Base-by-base conservation (phyloP, 1,140 invertebrate species). In the Thaumatotibia leucotreta region DNA sequence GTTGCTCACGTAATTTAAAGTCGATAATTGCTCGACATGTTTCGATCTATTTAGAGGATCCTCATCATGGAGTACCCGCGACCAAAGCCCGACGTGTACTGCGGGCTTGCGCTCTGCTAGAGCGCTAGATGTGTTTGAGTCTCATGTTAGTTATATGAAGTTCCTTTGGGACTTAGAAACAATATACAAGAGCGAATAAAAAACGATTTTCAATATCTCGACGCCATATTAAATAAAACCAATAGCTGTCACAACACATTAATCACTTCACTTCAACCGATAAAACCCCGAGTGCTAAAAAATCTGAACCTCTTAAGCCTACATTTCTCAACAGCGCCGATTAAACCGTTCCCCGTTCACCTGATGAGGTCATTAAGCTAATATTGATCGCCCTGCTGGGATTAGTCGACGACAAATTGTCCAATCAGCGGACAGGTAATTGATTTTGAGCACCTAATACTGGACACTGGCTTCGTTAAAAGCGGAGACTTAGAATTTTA, bases 381-480 rank as follows among this genome's bases (percentile, higher is more conserved):
- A 82, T 83, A 85, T 87, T 78, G 83, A 81, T 80, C 80, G 70
- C 22, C 50, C 64, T 63, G 20, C 39, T 3, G 66, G 79, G 86
- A 88, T 88, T 88, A 86, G 64, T 73, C 68, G 72, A 72, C 81
- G 78, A 89, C 86, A 88, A 86, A 88, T 88, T 86, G 82, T 77
- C 79, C 83, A 75, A 89, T 85, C 85, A 81, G 74, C 79, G 78
- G 78, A 73, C 82, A 88, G 79, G 83, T 87, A 89, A 89, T 89
- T 87, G 87, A 89, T 89, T 89, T 72, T 68, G 71, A 74, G 72
- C 79, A 74, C 78, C 76, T 76, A 69, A 64, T 61, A 64, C 39
- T 45, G 54, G 69, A 68, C 66, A 67, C 23, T 45, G 62, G 70
- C 70, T 70, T 73, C 63, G 68, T 68, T 75, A 58, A 67, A 33